Evolutionary conservation across 2,797 vertebrate genomes (phyloP).

Genomic region (Thunnus albacares): DNA sequence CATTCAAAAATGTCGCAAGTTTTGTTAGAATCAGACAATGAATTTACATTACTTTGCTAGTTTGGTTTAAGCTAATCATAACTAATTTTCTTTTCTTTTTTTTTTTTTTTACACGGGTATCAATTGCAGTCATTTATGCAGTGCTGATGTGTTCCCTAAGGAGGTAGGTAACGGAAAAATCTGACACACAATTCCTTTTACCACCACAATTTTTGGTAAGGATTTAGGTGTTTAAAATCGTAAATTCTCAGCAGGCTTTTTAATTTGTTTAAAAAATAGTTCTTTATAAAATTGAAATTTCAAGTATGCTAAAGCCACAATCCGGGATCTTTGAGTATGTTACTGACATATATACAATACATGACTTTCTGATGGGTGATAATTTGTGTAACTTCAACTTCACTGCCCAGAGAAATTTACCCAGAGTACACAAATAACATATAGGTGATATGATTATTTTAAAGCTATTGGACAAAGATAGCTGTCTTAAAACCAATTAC

Average conservation of each 20-base stretch:
- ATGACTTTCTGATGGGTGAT: slow-evolving; percentile 40
- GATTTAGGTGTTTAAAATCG: slow-evolving; percentile 60
- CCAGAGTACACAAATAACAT: slow-evolving; percentile 36
- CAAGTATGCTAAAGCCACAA: slow-evolving; percentile 82
- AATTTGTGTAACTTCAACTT: slow-evolving; percentile 32
- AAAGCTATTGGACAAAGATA: slow-evolving; percentile 44
- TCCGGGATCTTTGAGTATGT: slow-evolving; percentile 60
- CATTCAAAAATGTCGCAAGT: slow-evolving; percentile 78
- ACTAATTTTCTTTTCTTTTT: not conserved
- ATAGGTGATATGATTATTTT: slow-evolving; percentile 22
- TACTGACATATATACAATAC: slow-evolving; percentile 43
- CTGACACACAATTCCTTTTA: slow-evolving; percentile 60
- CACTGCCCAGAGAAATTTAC: slow-evolving; percentile 18
- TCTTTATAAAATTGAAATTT: slow-evolving; percentile 78
- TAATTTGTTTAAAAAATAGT: slow-evolving; percentile 74
- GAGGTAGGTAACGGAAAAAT: slow-evolving; percentile 78
- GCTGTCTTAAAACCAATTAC: slow-evolving; percentile 32
- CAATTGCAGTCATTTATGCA: slow-evolving; percentile 68
- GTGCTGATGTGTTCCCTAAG: slow-evolving; percentile 64
- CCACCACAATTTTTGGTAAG: slow-evolving; percentile 52
- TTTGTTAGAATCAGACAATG: slow-evolving; percentile 45
- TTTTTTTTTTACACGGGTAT: slow-evolving; percentile 53
- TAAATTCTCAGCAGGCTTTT: slow-evolving; percentile 81
- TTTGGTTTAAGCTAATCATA: slow-evolving; percentile 69
- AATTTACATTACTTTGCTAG: slow-evolving; percentile 49